Evolutionary conservation across 2,113 vertebrate species (phyloP).

Genomic region (Sorex araneus): DNA sequence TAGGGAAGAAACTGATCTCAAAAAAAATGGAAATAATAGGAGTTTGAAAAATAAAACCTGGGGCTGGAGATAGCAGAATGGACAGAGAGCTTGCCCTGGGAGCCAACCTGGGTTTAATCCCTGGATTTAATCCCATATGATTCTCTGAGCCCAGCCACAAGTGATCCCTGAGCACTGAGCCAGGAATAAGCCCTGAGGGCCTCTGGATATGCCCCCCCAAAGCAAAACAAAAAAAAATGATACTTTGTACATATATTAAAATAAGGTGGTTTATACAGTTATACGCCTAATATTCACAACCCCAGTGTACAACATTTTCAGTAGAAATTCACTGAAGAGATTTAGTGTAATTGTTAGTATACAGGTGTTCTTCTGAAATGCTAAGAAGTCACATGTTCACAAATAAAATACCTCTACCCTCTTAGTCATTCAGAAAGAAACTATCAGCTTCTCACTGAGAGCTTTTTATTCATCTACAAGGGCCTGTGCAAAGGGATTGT

Average conservation of each 20-base stretch:
- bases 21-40: slow-evolving; percentile 44
- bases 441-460: neutral
- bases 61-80: too few species aligned
- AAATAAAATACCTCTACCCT: slow-evolving; percentile 1
- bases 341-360: neutral
- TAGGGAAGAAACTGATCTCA: slow-evolving; percentile 16
- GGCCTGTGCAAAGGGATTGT: neutral
- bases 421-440: neutral
- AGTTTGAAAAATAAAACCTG: neutral
- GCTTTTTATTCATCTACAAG: neutral
- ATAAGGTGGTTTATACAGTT: neutral
- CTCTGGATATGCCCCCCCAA: too few species aligned
- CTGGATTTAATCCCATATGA: too few species aligned
- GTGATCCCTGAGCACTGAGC: too few species aligned
- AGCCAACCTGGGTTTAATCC: too few species aligned
- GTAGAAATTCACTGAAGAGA: neutral
- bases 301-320: neutral
- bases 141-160: too few species aligned
- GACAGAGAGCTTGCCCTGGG: too few species aligned
- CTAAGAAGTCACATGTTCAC: neutral
- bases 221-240: neutral
- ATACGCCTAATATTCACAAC: neutral
- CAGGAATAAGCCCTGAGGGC: too few species aligned
- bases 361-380: neutral
- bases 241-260: neutral